A percentile compares a stretch with the other conserved stretches of the same genome.
phyloP scores from a whole-genome alignment of 1,140 invertebrate species.

The Pseudomyrmex gracilis region DNA sequence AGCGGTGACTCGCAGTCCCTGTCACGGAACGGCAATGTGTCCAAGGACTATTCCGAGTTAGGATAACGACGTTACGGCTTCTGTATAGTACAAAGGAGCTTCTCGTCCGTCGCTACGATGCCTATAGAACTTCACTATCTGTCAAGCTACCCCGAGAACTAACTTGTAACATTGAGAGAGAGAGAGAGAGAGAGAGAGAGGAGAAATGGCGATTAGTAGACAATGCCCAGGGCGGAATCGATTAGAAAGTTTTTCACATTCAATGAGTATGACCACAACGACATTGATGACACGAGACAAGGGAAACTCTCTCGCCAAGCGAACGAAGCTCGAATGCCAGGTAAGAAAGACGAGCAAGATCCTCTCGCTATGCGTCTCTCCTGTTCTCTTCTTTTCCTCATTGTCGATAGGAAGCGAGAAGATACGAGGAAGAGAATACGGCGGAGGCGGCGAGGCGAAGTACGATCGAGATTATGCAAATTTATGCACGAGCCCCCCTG shows the following conservation, averaged over 20 bases:
- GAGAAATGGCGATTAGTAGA: slow-evolving; percentile 50
- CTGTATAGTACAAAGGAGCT: slow-evolving; percentile 40
- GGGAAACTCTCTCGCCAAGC: slow-evolving; percentile 3
- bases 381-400: slow-evolving; percentile 2
- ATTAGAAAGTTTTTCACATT: slow-evolving; percentile 51
- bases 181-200: not conserved
- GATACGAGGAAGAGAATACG: slow-evolving; percentile 33
- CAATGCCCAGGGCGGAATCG: slow-evolving; percentile 37
- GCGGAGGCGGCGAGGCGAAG: slow-evolving; percentile 37
- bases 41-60: slow-evolving; percentile 55
- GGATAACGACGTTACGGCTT: slow-evolving; percentile 49
- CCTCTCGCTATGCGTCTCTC: too few species aligned
- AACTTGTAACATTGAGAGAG: slow-evolving; percentile 29
- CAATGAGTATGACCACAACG: not conserved
- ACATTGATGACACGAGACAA: slow-evolving; percentile 11
- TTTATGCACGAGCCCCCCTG: slow-evolving; percentile 60
- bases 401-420: slow-evolving; percentile 11
- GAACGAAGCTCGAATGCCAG: slow-evolving; percentile 4
- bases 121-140: slow-evolving; percentile 37
- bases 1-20: slow-evolving; percentile 31
- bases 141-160: slow-evolving; percentile 18
- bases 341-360: slow-evolving; percentile 5
- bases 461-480: slow-evolving; percentile 66
- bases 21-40: slow-evolving; percentile 39
- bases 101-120: slow-evolving; percentile 30